phyloP scores from a whole-genome alignment of 2,888 invertebrate species.

The Cantharis rustica region DNA sequence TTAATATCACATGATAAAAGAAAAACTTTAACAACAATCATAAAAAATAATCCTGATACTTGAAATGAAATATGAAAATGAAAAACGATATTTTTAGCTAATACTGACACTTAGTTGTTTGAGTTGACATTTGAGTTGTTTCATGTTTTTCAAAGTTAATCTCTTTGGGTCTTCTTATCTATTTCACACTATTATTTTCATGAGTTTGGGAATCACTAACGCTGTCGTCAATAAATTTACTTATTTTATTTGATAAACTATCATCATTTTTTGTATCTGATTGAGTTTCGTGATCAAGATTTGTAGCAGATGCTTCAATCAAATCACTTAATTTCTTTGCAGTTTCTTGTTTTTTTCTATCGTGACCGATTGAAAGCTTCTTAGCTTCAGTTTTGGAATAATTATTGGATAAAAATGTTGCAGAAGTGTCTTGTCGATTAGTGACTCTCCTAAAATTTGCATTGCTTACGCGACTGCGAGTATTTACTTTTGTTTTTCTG shows the following conservation, averaged over 20 bases:
- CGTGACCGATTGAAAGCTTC: neutral
- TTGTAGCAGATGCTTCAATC: neutral
- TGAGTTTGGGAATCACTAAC: no score
- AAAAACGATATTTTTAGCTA: no score
- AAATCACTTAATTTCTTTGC: neutral
- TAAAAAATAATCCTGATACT: no score
- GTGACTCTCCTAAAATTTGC: neutral
- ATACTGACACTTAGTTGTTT: no score
- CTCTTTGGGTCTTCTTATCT: no score
- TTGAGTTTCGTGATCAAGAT: neutral
- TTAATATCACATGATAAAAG: no score
- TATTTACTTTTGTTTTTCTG: neutral
- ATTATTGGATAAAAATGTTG: neutral
- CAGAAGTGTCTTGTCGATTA: neutral
- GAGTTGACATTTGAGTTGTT: no score
- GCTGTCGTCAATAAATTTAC: neutral
- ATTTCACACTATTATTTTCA: no score
- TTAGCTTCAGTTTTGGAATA: neutral
- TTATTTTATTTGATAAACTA: constrained; percentile 3
- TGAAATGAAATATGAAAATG: no score
- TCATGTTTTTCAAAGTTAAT: no score
- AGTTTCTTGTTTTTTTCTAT: neutral
- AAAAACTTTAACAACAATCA: no score
- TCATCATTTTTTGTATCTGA: neutral
- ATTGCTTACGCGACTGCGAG: neutral